A percentile compares a stretch with the other conserved stretches of the same genome.
These are phyloP conservation scores for Melitaea cinxia DNA, from an alignment of 1,140 invertebrate genomes.

Conservation along the genomic window DNA sequence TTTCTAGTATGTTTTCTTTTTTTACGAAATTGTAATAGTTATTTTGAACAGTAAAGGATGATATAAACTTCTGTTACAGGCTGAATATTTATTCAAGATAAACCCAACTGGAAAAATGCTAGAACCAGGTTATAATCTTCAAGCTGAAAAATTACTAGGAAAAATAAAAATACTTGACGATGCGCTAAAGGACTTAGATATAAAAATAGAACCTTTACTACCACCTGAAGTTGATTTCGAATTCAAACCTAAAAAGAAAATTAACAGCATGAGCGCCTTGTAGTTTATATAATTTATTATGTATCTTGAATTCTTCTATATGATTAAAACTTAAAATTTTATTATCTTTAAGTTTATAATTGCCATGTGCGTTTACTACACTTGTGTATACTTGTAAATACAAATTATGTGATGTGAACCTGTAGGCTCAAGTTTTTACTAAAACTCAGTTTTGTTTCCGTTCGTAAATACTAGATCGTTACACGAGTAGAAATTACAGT, in stretches of 20 bases:
- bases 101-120: conserved; percentile 83
- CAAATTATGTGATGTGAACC: no score
- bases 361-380: no score
- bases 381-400: no score
- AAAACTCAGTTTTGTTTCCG: no score
- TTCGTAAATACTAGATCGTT: no score
- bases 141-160: conserved; percentile 68
- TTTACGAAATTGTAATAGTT: neutral
- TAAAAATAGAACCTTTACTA: conserved; percentile 65
- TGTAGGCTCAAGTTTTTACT: no score
- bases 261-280: conserved; percentile 56
- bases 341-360: no score
- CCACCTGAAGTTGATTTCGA: conserved; percentile 51
- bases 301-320: no score
- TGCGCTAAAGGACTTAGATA: conserved; percentile 63
- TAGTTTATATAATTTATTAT: no score
- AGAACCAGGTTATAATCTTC: conserved; percentile 79
- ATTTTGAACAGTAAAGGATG: neutral
- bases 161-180: conserved; percentile 75
- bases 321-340: no score
- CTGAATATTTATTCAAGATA: conserved; percentile 78
- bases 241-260: conserved; percentile 39
- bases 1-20: conserved; percentile 76
- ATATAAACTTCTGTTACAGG: conserved; percentile 56
- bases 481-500: neutral